Evolutionary conservation across 1,140 invertebrate species (phyloP).

Genomic region (Pseudomyrmex dendroicus): DNA sequence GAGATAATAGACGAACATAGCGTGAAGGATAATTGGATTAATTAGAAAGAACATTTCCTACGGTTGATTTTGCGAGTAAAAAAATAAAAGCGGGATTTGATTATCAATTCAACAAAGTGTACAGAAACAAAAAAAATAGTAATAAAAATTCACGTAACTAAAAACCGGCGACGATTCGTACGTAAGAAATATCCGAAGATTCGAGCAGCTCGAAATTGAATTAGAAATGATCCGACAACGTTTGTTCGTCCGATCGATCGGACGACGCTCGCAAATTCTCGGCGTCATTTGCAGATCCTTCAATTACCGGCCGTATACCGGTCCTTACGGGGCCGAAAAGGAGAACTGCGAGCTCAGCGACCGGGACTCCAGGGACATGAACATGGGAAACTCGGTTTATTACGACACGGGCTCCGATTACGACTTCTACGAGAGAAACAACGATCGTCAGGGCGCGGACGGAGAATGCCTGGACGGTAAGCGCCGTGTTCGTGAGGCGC

Average conservation of each 20-base stretch:
- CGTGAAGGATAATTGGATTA: constrained; percentile 6
- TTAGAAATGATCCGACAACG: constrained; percentile 29
- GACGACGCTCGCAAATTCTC: constrained; percentile 40
- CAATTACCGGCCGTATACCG: constrained; percentile 89
- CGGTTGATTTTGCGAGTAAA: neutral
- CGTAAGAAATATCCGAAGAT: neutral
- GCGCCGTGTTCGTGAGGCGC: constrained; percentile 51
- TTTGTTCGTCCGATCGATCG: constrained; percentile 49
- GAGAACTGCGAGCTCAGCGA: constrained; percentile 96
- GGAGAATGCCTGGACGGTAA: constrained; percentile 94
- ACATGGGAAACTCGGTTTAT: constrained; percentile 92
- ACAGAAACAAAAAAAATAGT: neutral
- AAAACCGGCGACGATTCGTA: neutral
- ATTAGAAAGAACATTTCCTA: no score
- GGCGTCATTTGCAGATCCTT: constrained; percentile 91
- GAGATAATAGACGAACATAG: neutral
- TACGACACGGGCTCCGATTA: constrained; percentile 94
- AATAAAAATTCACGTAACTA: neutral
- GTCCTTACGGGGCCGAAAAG: constrained; percentile 88
- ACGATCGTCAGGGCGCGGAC: constrained; percentile 88
- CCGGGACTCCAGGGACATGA: constrained; percentile 92
- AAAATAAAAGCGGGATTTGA: neutral
- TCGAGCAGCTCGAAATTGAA: constrained; percentile 22
- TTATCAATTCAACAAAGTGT: no score
- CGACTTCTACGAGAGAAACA: constrained; percentile 94